Evolutionary conservation across 2,888 invertebrate species (phyloP).

Genomic region (Argyresthia goedartella): DNA sequence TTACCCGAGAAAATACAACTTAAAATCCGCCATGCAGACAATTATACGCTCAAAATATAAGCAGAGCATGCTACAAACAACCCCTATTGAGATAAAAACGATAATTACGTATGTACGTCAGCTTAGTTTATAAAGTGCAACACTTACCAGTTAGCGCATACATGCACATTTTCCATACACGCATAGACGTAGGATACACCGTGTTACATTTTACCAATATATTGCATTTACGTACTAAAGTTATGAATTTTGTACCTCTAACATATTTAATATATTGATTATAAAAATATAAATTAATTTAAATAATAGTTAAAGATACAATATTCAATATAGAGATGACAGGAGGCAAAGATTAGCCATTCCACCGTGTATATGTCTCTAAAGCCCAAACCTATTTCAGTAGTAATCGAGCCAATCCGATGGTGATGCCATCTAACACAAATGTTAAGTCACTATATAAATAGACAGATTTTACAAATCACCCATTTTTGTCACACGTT

Average conservation of each 20-base stretch:
- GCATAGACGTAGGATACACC: not conserved
- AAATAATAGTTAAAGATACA: not conserved
- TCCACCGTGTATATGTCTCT: conserved; percentile 59
- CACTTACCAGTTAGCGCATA: conserved; percentile 35
- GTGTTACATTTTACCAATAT: no score
- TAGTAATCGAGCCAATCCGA: not conserved
- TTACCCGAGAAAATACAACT: not conserved
- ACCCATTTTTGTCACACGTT: conserved; percentile 22
- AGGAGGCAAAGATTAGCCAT: conserved; percentile 60
- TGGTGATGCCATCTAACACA: conserved; percentile 15
- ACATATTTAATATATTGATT: conserved; percentile 16
- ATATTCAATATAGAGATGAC: conserved; percentile 24
- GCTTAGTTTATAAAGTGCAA: conserved; percentile 26
- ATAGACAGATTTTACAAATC: conserved; percentile 22
- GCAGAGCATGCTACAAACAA: not conserved
- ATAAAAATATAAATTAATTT: not conserved
- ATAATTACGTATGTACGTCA: conserved; percentile 13
- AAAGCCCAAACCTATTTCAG: conserved; percentile 51
- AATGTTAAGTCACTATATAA: not conserved
- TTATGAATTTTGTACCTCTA: not conserved
- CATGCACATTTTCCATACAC: conserved; percentile 58
- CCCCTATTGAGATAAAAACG: not conserved
- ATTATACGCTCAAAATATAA: not conserved
- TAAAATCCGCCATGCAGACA: not conserved
- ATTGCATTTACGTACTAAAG: not conserved